Base-by-base conservation (phyloP, 2,797 vertebrate species). In the Cyclopterus lumpus region DNA sequence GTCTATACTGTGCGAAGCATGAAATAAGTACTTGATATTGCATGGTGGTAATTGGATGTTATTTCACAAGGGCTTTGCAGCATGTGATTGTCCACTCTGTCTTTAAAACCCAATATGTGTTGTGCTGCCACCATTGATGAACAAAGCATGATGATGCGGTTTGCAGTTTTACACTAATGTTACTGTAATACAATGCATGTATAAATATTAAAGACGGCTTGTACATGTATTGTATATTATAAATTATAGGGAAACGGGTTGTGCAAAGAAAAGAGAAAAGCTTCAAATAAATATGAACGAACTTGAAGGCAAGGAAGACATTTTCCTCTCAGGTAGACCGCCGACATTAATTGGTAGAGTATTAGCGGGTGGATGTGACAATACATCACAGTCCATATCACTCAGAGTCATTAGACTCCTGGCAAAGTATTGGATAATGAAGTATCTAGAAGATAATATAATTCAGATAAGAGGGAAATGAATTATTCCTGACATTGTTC, bases 11-110 rank as follows among this genome's bases (percentile, higher is more conserved):
- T 28, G n/a, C 60, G 51, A 44, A 73, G 61, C 24, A 36, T 62
- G 36, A 59, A 77, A 63, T 46, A 6, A 2, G 8, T 30, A 49
- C 51, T 66, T 67, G 30, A 32, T 60, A 30, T 55, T 61, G 57
- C 10, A 68, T 72, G 71, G 54, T 68, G 62, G 67, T 70, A 18
- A 62, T 0, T 46, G n/a, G 82, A 80, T 51, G 48, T 11, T 51
- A 51, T 51, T 9, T 51, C 5, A 22, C 26, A 63, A 51, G 48
- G 32, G 48, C 34, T 61, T 79, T 22, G 40, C 20, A 40, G 32
- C 18, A 10, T 26, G 11, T 15, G 24, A 40, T 38, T 36, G 44
- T 18, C 22, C 53, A 59, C 8, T 20, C 40, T 58, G 63, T 77
- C 24, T 75, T 48, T 70, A 20, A 66, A 72, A 48, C 28, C 62